Percentiles rank a stretch among this genome's conserved stretches.
These are phyloP conservation scores for Polyodon spathula DNA, from an alignment of 2,113 vertebrate genomes.

Conservation along the genomic window DNA sequence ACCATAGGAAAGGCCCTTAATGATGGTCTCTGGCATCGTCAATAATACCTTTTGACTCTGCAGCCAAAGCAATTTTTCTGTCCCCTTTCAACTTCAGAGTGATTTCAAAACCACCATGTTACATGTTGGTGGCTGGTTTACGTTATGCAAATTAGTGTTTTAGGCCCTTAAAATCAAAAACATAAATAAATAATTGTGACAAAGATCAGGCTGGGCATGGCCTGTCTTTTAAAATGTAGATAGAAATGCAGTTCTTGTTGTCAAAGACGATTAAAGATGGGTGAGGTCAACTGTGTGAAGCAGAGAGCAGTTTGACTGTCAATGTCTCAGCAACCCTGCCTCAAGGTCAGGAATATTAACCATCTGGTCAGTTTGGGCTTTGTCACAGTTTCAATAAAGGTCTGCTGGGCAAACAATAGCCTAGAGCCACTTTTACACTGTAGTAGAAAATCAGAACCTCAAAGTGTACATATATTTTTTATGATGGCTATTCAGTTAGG, in stretches of 20 bases:
- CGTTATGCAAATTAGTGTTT: background rate
- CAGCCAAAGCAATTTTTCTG: too few species aligned
- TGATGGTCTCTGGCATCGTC: too few species aligned
- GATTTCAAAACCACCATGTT: too few species aligned
- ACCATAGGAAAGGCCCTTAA: too few species aligned
- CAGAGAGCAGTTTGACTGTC: conserved; percentile 37
- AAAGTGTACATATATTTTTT: too few species aligned
- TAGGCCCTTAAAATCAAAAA: background rate
- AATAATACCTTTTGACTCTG: too few species aligned
- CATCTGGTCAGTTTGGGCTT: conserved; percentile 28
- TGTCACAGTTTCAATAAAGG: conserved; percentile 16
- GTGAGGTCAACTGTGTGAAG: conserved; percentile 30
- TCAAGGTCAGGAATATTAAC: conserved; percentile 33
- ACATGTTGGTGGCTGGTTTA: too few species aligned
- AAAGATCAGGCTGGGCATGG: background rate
- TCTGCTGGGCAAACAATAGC: conserved; percentile 14
- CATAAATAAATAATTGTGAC: conserved; percentile 1
- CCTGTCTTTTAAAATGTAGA: conserved; percentile 27
- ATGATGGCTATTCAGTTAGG: too few species aligned
- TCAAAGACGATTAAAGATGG: conserved; percentile 29
- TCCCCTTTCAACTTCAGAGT: too few species aligned
- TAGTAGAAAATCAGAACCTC: conserved; percentile 15
- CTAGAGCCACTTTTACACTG: conserved; percentile 26
- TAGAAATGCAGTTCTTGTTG: conserved; percentile 28
- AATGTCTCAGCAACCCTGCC: conserved; percentile 31